Evolutionary conservation across 2,888 invertebrate species (phyloP), one percentile per base, ranked within the genome.

Genomic region (Apomyelois bistriatella): DNA sequence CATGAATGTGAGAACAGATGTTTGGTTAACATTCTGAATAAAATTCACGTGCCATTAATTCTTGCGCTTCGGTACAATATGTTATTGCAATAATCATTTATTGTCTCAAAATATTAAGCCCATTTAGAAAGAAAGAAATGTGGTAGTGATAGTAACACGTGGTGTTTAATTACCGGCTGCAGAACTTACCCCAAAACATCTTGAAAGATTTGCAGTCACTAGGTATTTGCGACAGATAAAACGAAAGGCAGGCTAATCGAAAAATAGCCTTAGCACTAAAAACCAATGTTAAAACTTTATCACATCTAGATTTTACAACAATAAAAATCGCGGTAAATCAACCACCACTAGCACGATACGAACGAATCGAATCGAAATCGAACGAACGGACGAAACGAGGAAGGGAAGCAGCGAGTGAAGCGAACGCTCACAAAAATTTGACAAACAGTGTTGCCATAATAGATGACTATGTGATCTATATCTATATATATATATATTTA

Each of bases 131-230:
- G 7, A 32, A 37, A 54, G 37, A 40, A 49, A 51, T 49, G 30
- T 53, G 51, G 48, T 35, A 35, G 54, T 55, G 17, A 53, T 57
- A 52, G 56, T 59, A 81, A 80, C 88, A 89, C 89, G 89, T 89
- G 89, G 88, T 88, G 66, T 54, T 56, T 61, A 55, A 62, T 50
- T 13, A 62, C 63, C 37, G 48, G 70, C 63, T 62, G 63, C 37
- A 46, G 50, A 43, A 81, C 89, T 89, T 78, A 89, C 89, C 89
- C 89, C 89, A 89, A 85, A 89, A 89, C 89, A 89, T 89, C 61
- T 79, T 85, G 77, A 36, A 13, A 0, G 10, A 56, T 61, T 49
- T 55, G 4, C 8, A 36, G 12, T 10, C 17, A 42, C 36, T 36
- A 10, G 22, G 12, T 22, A 12, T 5, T 5, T 37, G 6, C 35